Conservation (phyloP, 2,113 vertebrate genomes). For the Ailurus styani region DNA sequence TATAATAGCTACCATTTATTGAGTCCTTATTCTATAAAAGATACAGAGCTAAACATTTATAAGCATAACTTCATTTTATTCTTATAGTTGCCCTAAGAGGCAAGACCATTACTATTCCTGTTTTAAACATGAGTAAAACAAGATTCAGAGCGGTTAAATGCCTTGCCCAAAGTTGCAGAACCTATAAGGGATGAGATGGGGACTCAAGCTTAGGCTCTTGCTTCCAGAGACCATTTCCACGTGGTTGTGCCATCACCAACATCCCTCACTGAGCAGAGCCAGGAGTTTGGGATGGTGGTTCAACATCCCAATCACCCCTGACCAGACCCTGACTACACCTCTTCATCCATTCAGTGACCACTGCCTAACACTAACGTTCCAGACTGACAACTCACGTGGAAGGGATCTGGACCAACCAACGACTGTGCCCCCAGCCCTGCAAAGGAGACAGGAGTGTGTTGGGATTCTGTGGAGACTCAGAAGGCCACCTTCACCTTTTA, state of each 20-base stretch:
- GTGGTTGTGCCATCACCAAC: neutral
- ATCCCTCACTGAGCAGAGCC: neutral
- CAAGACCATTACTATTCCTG: neutral
- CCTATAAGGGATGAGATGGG: neutral
- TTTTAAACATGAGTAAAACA: neutral
- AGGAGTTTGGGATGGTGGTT: neutral
- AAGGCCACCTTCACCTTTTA: neutral
- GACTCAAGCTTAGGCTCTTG: no score
- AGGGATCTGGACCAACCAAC: neutral
- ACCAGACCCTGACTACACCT: neutral
- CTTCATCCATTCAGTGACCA: fast-evolving
- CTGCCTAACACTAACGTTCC: neutral
- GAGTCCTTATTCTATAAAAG: neutral
- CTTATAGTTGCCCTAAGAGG: neutral
- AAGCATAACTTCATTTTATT: neutral
- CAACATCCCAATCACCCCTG: neutral
- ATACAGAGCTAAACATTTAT: neutral
- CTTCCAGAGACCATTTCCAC: neutral
- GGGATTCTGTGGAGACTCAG: neutral
- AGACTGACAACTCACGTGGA: neutral
- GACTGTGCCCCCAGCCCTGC: no score
- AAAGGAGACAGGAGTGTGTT: neutral
- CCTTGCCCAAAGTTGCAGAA: neutral
- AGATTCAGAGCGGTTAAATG: neutral
- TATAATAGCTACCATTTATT: neutral